phyloP scores from a whole-genome alignment of 37 sponge, comb jelly and placozoan genomes.

The Cliona cf. orientalis region DNA sequence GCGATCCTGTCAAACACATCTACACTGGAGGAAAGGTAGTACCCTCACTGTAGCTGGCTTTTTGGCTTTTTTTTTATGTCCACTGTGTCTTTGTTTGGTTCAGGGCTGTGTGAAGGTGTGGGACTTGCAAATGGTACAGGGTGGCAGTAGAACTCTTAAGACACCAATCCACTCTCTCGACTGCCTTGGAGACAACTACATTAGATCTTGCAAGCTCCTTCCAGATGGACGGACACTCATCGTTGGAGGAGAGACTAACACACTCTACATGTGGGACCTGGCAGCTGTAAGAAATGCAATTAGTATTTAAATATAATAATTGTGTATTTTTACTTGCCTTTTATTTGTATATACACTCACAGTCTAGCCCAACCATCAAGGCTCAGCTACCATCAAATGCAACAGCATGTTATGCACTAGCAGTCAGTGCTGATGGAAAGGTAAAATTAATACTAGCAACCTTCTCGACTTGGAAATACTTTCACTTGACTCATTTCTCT shows the following conservation, averaged over 20 bases:
- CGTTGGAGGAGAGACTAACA: constrained; percentile 96
- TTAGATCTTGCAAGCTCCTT: constrained; percentile 94
- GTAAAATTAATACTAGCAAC: too few species aligned
- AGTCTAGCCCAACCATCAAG: constrained; percentile 76
- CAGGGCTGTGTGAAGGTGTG: constrained; percentile 97
- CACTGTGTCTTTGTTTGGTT: neutral
- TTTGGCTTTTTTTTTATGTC: neutral
- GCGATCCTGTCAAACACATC: constrained; percentile 79
- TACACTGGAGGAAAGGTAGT: constrained; percentile 95
- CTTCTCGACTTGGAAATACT: too few species aligned
- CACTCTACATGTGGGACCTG: constrained; percentile 93
- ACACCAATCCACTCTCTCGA: constrained; percentile 79
- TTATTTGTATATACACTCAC: neutral
- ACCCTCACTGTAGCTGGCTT: neutral
- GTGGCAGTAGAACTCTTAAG: constrained; percentile 38
- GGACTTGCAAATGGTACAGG: constrained; percentile 64
- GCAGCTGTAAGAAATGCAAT: constrained; percentile 59
- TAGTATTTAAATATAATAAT: neutral
- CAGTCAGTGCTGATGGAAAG: constrained; percentile 90
- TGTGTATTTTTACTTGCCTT: neutral
- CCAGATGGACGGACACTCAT: constrained; percentile 93
- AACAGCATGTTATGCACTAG: constrained; percentile 95
- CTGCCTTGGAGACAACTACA: constrained; percentile 95
- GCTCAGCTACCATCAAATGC: constrained; percentile 88
- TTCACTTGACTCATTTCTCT: neutral